Conservation (phyloP, 37 sponge, comb jelly and placozoan species). For the Corticium candelabrum region DNA sequence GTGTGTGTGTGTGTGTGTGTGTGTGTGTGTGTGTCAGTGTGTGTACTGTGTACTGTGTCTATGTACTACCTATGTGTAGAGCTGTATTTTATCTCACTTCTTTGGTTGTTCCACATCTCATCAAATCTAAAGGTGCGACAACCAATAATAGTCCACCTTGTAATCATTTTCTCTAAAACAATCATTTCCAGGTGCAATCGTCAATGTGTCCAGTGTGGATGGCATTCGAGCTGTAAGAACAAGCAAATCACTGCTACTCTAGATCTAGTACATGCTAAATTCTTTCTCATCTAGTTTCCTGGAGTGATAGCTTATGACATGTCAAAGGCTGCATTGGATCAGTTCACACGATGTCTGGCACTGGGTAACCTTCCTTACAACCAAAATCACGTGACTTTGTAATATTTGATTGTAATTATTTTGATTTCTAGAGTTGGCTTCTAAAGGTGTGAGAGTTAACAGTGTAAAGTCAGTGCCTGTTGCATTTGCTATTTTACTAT, state of each 20-base stretch:
- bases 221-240: slow-evolving; percentile 6
- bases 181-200: slow-evolving; percentile 3
- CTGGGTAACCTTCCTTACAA: slow-evolving; percentile 7
- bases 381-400: neutral
- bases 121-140: neutral
- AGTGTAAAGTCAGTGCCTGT: slow-evolving; percentile 2
- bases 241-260: neutral
- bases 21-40: too few species aligned
- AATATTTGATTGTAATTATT: neutral
- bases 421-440: slow-evolving; percentile 1
- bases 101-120: neutral
- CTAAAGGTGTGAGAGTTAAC: slow-evolving; percentile 5
- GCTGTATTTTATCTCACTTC: neutral
- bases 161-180: neutral
- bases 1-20: too few species aligned
- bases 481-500: neutral
- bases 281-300: neutral
- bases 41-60: too few species aligned
- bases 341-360: slow-evolving; percentile 8
- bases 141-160: neutral
- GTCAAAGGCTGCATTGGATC: slow-evolving; percentile 3
- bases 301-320: slow-evolving; percentile 3
- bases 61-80: too few species aligned
- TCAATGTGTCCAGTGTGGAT: slow-evolving; percentile 8
- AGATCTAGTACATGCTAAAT: neutral